Conservation (phyloP, 2,113 vertebrate species). For the Clarias macrocephalus region DNA sequence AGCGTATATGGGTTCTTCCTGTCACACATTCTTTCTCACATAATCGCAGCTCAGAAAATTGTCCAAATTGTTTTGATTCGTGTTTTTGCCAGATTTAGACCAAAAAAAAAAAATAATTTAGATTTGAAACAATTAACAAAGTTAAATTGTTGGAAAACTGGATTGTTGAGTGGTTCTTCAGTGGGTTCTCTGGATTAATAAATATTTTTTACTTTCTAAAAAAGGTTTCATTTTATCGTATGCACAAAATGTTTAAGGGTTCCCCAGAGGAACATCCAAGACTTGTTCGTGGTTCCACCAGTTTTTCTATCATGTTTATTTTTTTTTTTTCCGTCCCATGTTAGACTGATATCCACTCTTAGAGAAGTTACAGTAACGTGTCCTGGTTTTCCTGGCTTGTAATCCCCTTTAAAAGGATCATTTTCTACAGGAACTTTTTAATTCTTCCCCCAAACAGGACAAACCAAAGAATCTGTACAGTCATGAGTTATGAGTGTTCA, state of each 20-base stretch:
- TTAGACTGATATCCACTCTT: not conserved
- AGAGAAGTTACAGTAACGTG: not conserved
- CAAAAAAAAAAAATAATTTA: not conserved
- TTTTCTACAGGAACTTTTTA: not conserved
- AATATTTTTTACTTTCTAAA: not conserved
- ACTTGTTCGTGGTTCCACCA: not conserved
- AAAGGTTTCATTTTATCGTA: not conserved
- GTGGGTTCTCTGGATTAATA: not conserved
- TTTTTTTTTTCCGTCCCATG: not conserved
- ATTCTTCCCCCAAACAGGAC: not conserved
- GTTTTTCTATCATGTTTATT: not conserved
- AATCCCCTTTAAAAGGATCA: not conserved
- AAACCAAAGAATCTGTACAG: not conserved
- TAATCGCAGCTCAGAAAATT: not conserved
- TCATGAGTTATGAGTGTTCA: not conserved
- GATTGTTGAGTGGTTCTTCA: not conserved
- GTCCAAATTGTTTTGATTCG: not conserved
- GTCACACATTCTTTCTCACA: slow-evolving; percentile 29
- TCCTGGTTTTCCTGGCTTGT: not conserved
- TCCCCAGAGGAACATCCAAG: not conserved
- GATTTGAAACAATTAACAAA: not conserved
- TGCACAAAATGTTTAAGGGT: not conserved
- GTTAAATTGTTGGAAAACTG: not conserved
- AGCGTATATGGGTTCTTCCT: slow-evolving; percentile 22
- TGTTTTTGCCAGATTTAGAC: not conserved